Evolutionary conservation across 2,888 invertebrate species (phyloP), one percentile per base, ranked within the genome.

Genomic region (Trissonchulus latispiculum): DNA sequence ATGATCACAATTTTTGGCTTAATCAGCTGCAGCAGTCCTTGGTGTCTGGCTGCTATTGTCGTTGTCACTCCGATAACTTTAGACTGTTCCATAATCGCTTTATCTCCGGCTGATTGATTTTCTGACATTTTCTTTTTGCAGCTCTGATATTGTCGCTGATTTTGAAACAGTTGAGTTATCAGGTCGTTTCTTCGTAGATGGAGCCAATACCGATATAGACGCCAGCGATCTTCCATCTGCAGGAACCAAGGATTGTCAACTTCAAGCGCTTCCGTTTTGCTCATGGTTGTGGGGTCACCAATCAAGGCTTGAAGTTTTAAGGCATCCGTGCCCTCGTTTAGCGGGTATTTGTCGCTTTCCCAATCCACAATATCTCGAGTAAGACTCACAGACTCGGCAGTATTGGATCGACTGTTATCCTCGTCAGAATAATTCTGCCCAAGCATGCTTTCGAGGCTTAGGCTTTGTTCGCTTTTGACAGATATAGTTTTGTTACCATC

Each of bases 41-140:
- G 88, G 29, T 89, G 83, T 72, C 89, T 86, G 0, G 91, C 91
- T 0, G 91, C 91, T 8, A n/a, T n/a, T 64, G 66, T 64, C 66
- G 66, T 64, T 35, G 36, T 33, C 71, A 71, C 28, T 32, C 71
- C 71, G 62, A 71, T 8, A 29, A 71, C 71, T 71, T 67, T 67
- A 64, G 61, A n/a, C 8, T 59, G 28, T 64, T 32, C 3, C 2
- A 71, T 29, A 80, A 74, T 67, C 48, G 76, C 31, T 37, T 64
- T 36, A 68, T 77, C 75, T 69, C 76, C 79, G 71, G 74, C 72
- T 66, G 73, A 73, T 32, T 29, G 70, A 66, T 75, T 18, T 28
- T 72, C 29, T 64, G 3, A 2, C 15, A 67, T 28, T 2, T 2
- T n/a, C 8, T 71, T 36, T 64, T 28, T 3, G n/a, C n/a, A 28